phyloP scores from a whole-genome alignment of 2,113 vertebrate genomes.

The Ptyas mucosa region DNA sequence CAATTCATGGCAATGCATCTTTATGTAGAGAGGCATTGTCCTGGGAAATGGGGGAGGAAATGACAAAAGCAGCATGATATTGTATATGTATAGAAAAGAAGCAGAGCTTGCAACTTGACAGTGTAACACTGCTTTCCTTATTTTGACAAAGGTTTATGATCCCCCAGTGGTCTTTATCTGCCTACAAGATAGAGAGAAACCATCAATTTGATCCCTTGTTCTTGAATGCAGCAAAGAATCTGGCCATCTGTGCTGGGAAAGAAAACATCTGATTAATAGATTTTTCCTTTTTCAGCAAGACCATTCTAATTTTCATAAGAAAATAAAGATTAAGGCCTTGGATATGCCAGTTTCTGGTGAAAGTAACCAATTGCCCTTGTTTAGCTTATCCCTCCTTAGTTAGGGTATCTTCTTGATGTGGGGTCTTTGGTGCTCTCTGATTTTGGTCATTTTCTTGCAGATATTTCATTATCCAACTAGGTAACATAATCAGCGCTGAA shows the following conservation, averaged over 20 bases:
- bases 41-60: background rate
- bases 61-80: background rate
- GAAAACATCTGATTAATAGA: background rate
- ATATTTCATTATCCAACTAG: background rate
- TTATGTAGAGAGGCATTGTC: background rate
- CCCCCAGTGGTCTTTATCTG: background rate
- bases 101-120: background rate
- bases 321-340: background rate
- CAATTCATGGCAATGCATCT: background rate
- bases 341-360: background rate
- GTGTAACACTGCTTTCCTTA: background rate
- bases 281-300: background rate
- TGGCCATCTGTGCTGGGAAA: background rate
- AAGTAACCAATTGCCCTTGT: background rate
- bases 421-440: background rate
- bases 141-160: background rate
- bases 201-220: background rate
- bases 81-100: background rate
- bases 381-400: background rate
- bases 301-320: background rate
- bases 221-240: background rate
- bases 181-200: background rate
- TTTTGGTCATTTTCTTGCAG: background rate
- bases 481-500: background rate
- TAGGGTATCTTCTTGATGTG: background rate